These are phyloP conservation scores for Dinoponera quadriceps DNA, from an alignment of 1,140 invertebrate species.

Conservation along the genomic window DNA sequence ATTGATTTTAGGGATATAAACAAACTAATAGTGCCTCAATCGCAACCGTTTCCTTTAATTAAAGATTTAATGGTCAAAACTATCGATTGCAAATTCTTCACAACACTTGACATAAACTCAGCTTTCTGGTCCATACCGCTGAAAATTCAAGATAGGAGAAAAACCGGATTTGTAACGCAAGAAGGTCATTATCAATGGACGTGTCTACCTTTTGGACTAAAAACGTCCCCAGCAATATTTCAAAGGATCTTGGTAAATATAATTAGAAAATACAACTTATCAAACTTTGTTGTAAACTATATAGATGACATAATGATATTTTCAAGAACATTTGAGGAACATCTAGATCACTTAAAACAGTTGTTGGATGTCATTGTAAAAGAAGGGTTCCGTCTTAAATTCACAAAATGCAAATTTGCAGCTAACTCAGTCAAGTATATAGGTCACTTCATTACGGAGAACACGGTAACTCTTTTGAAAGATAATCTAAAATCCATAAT, in stretches of 20 bases:
- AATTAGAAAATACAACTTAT: constrained; percentile 29
- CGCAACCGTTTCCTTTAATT: constrained; percentile 73
- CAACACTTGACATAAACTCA: constrained; percentile 69
- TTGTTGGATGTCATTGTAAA: constrained; percentile 41
- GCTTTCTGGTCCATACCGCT: constrained; percentile 72
- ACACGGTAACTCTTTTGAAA: constrained; percentile 31
- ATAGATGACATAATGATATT: constrained; percentile 71
- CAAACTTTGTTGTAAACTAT: constrained; percentile 60
- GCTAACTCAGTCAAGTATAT: constrained; percentile 25
- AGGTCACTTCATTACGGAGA: constrained; percentile 24
- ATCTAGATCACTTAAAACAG: constrained; percentile 57
- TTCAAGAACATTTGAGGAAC: constrained; percentile 62
- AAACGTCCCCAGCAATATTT: constrained; percentile 44
- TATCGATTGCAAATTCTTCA: constrained; percentile 62
- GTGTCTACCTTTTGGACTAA: constrained; percentile 41
- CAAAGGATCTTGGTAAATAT: constrained; percentile 41
- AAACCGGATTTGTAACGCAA: constrained; percentile 34
- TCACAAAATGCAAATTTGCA: constrained; percentile 48
- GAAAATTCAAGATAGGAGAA: constrained; percentile 2
- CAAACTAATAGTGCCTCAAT: constrained; percentile 70
- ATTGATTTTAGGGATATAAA: constrained; percentile 71
- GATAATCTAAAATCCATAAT: constrained; percentile 42
- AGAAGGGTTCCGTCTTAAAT: constrained; percentile 45
- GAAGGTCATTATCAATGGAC: constrained; percentile 27
- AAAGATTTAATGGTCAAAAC: constrained; percentile 64